These are phyloP conservation scores for Bos javanicus DNA, from an alignment of 2,113 vertebrate genomes.

Conservation along the genomic window DNA sequence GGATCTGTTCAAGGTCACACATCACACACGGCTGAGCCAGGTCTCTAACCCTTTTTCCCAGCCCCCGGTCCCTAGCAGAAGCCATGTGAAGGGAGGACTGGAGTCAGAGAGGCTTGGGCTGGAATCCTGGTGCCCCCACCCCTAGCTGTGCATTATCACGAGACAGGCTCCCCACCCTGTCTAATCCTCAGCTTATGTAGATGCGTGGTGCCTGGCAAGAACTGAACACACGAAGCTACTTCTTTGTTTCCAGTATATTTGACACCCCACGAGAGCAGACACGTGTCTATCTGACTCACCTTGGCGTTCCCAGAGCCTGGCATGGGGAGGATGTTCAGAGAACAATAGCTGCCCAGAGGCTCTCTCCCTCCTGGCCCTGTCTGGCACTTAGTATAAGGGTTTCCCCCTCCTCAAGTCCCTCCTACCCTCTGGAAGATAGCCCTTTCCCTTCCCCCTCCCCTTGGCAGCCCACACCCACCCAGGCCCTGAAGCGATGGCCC, in stretches of 20 bases:
- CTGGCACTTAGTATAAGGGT: fast-evolving
- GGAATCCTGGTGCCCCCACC: neutral
- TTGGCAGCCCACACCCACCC: neutral
- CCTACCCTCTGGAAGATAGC: neutral
- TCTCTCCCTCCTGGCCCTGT: neutral
- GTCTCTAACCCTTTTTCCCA: neutral
- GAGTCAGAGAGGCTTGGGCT: neutral
- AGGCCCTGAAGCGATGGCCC: neutral
- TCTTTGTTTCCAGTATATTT: neutral
- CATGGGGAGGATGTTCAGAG: neutral
- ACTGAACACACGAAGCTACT: neutral
- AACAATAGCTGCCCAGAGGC: neutral
- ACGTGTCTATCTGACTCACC: neutral
- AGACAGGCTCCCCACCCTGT: neutral
- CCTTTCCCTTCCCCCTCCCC: too few relatives aligned
- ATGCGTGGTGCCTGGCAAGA: neutral
- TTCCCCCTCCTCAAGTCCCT: neutral
- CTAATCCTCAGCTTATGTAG: neutral
- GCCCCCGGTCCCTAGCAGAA: neutral
- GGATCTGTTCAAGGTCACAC: neutral
- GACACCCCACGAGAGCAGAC: neutral
- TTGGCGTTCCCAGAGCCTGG: neutral
- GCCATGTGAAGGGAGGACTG: neutral
- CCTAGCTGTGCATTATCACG: neutral
- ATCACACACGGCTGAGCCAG: neutral